Conservation (phyloP, 2,888 invertebrate genomes). For the Apeira syringaria region DNA sequence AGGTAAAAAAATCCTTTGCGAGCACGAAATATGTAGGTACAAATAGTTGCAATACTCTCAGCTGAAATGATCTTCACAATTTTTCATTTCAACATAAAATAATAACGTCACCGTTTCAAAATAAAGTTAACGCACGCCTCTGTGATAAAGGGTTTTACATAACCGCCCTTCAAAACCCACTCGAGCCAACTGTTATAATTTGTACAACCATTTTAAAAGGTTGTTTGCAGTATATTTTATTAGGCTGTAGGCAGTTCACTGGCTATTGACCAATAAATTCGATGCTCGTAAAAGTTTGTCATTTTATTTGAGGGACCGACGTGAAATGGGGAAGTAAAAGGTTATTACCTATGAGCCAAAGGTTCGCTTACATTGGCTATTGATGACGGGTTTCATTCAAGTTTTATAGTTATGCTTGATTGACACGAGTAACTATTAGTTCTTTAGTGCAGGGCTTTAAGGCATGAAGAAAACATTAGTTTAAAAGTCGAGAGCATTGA, state of each 20-base stretch:
- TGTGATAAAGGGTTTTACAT: constrained; percentile 23
- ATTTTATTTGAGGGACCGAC: constrained; percentile 45
- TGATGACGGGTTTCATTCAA: constrained; percentile 20
- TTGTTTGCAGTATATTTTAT: constrained; percentile 62
- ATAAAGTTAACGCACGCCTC: neutral
- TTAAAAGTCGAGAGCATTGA: no score
- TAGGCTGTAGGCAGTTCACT: constrained; percentile 41
- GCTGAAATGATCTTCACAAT: no score
- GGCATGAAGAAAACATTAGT: no score
- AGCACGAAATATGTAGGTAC: no score
- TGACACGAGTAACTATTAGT: constrained; percentile 14
- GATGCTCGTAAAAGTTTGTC: constrained; percentile 46
- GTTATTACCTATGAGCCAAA: constrained; percentile 29
- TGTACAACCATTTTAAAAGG: constrained; percentile 36
- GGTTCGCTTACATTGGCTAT: constrained; percentile 16
- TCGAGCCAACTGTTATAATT: constrained; percentile 48
- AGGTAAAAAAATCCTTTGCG: no score
- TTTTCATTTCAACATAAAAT: neutral
- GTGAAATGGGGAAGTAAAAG: constrained; percentile 30
- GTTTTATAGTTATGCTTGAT: constrained; percentile 24
- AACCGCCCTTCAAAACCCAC: constrained; percentile 32
- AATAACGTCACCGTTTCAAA: constrained; percentile 1
- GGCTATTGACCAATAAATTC: constrained; percentile 53
- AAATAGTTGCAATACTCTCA: no score
- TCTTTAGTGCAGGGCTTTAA: no score